Evolutionary conservation across 2,113 vertebrate species (phyloP).

Genomic region (Pongo abelii): DNA sequence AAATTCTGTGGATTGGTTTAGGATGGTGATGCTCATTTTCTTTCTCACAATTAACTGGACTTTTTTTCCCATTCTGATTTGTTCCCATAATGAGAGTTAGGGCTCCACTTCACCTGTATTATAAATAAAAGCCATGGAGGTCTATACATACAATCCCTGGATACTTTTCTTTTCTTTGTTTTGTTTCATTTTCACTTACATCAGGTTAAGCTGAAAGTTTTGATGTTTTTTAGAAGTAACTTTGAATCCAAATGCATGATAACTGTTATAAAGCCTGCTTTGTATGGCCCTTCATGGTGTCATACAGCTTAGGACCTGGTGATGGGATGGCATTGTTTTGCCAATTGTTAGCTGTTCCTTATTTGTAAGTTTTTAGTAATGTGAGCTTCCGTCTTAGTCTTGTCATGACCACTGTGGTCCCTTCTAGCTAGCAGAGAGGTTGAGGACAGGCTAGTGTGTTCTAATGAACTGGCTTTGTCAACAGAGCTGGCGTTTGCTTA

Average conservation of each 20-base stretch:
- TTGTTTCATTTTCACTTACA: neutral
- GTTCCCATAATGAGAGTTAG: neutral
- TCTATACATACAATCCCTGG: neutral
- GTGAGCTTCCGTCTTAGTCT: neutral
- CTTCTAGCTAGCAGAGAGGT: neutral
- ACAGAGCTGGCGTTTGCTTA: neutral
- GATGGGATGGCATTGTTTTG: neutral
- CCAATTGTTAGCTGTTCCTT: neutral
- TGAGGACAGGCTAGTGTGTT: neutral
- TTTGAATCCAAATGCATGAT: neutral
- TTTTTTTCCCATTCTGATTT: conserved; percentile 17
- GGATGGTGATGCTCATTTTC: neutral
- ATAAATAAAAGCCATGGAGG: neutral
- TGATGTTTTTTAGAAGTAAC: neutral
- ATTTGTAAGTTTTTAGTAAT: neutral
- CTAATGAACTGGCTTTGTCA: neutral
- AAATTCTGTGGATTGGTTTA: neutral
- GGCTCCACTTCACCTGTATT: neutral
- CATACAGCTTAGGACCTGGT: neutral
- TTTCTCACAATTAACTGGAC: neutral
- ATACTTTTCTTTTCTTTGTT: neutral
- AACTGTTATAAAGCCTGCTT: neutral
- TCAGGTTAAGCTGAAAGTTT: neutral
- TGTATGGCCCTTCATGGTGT: neutral
- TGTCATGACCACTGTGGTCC: neutral